Evolutionary conservation across 2,113 vertebrate genomes (phyloP), one percentile per base, ranked within the genome.

Genomic region (Plecotus auritus): DNA sequence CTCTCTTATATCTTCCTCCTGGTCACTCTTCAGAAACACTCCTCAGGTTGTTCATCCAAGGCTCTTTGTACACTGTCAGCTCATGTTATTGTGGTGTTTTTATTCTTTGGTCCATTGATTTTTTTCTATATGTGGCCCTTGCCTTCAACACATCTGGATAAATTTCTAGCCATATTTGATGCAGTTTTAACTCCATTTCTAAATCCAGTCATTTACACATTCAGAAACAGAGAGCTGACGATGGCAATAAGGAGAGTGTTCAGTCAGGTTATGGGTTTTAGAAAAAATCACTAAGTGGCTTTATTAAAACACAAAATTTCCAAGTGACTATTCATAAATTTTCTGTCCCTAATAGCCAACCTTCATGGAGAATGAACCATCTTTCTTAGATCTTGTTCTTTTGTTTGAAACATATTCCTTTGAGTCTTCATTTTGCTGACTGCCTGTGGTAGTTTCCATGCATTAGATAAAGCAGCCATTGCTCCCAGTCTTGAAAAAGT

Each of bases 121-220:
- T 96, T 91, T 93, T 95, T 97, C 72, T 97, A 94, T 74, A 4
- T 87, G 13, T 97, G 70, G 8, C 94, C 92, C 9, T 80, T 86
- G 80, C 86, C 92, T 86, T 66, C 95, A 54, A 85, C 56, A 81
- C 66, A 84, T 54, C 35, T 94, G 35, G 92, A 94, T 80, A 95
- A 95, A 64, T 95, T 96, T 97, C 86, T 96, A 90, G 94, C 89
- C 14, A 81, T 97, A 47, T 95, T 95, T 94, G 94, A 97, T 95
- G 95, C 95, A 74, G 42, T 97, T 94, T 74, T 96, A 56, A 97
- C 72, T 81, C 89, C 96, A 14, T 95, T 95, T 85, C 66, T 96
- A 78, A 96, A 96, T 91, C 92, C 96, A 35, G 54, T 97, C 59
- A 96, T 97, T 37, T 96, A 97, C 2, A 95, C 95, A 76, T 74